Evolutionary conservation across 2,113 vertebrate species (phyloP).

Genomic region (Oreocharis arfaki): DNA sequence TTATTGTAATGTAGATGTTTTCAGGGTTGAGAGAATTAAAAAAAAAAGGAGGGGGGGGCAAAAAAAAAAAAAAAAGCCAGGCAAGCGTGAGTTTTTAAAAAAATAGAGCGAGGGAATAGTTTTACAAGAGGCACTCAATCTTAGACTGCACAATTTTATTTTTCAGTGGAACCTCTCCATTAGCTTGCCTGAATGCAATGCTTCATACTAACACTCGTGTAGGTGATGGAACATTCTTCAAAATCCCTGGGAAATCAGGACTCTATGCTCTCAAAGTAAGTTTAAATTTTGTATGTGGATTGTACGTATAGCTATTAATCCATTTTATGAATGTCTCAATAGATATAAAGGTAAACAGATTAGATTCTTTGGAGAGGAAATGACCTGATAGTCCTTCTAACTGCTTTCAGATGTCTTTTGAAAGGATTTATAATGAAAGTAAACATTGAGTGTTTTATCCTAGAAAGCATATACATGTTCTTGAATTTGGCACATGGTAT

Average conservation of each 20-base stretch:
- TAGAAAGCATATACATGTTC: conserved; percentile 47
- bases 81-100: conserved; percentile 41
- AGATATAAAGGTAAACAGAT: conserved; percentile 59
- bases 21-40: conserved; percentile 70
- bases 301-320: conserved; percentile 14
- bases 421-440: conserved; percentile 59
- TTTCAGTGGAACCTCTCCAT: conserved; percentile 85
- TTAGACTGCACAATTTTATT: conserved; percentile 69
- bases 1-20: conserved; percentile 87
- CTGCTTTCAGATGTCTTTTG: conserved; percentile 64
- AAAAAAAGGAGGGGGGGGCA: not conserved
- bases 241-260: conserved; percentile 85
- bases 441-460: conserved; percentile 58
- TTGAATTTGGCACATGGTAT: conserved; percentile 32
- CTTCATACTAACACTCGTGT: conserved; percentile 85
- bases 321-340: conserved; percentile 45
- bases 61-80: not conserved
- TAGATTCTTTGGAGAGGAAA: conserved; percentile 38
- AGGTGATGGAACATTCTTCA: conserved; percentile 87
- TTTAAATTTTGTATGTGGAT: conserved; percentile 49
- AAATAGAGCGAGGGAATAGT: conserved; percentile 54
- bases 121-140: conserved; percentile 66
- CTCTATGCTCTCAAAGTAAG: conserved; percentile 88
- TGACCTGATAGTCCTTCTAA: conserved; percentile 52
- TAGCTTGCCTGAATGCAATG: conserved; percentile 88